Evolutionary conservation across 37 sponge, comb jelly and placozoan genomes (phyloP).

Genomic region (Spongilla lacustris): DNA sequence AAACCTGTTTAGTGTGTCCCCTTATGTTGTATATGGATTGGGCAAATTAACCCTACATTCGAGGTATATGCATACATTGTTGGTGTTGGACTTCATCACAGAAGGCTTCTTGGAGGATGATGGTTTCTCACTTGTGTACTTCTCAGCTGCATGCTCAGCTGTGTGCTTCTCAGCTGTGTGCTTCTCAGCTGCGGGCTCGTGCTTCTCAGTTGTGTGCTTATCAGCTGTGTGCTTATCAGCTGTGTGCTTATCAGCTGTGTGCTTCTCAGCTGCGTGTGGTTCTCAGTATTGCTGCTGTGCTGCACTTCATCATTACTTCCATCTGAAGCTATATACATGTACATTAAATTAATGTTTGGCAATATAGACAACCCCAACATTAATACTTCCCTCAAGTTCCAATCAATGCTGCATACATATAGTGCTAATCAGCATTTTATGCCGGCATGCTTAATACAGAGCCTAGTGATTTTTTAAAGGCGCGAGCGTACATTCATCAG

Average conservation of each 20-base stretch:
- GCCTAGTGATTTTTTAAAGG: not conserved
- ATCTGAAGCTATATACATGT: constrained; percentile 1
- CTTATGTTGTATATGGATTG: not conserved
- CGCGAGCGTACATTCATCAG: too few relatives aligned
- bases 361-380: not conserved
- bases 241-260: not conserved
- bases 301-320: not conserved
- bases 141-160: too few relatives aligned
- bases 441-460: not conserved
- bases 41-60: not conserved
- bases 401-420: not conserved
- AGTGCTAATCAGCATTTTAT: not conserved
- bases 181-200: not conserved
- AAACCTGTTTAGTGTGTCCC: not conserved
- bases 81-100: not conserved
- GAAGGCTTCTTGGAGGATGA: not conserved
- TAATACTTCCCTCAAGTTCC: not conserved
- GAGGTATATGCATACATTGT: not conserved
- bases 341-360: constrained; percentile 1
- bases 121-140: too few relatives aligned
- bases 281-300: not conserved
- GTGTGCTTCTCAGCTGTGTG: not conserved
- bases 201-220: too few relatives aligned
- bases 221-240: too few relatives aligned
- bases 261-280: not conserved